Evolutionary conservation across 2,888 invertebrate species (phyloP), one percentile per base, ranked within the genome.

Genomic region (Muschampia plurimacula): DNA sequence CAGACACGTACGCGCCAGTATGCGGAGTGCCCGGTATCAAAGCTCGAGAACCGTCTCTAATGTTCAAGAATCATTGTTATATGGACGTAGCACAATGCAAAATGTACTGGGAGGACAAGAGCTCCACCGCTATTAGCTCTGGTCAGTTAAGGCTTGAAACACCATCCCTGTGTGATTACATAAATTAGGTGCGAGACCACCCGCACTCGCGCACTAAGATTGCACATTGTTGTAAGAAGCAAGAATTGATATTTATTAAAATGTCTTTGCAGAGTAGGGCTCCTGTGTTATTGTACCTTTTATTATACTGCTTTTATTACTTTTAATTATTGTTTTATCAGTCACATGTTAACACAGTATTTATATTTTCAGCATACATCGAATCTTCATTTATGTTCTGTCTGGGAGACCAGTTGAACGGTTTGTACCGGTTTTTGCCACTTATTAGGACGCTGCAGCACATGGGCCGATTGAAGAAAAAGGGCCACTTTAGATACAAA

Each of bases 41-140:
- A 0, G 86, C 89, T 0, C 77, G 89, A 2, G 90, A 91, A 68
- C 93, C 93, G 0, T 82, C 86, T 0, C 77, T 92, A 5, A 87
- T 91, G 85, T 93, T 92, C 76, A 81, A 87, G 74, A 93, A 93
- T 81, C 93, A 93, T 77, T 93, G 93, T 78, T 91, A 80, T 77
- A 92, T 93, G 93, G 93, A 93, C 66, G 83, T 86, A 0, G 93
- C 93, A 0, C 92, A 93, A 75, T 93, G 93, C 77, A 92, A 91
- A 78, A 87, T 90, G 89, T 78, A 74, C 32, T 86, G 86, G 85
- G 91, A 92, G 15, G 81, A 85, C 60, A 86, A 85, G 55, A 88
- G 88, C 44, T 49, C 70, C 0, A 91, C 90, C 0, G 75, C 91
- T 0, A 52, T 75, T 0, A 85, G 82, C 46, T 88, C 90, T 32